Conservation (phyloP, 2,113 vertebrate species). For the Tenebrosternarchus preto region DNA sequence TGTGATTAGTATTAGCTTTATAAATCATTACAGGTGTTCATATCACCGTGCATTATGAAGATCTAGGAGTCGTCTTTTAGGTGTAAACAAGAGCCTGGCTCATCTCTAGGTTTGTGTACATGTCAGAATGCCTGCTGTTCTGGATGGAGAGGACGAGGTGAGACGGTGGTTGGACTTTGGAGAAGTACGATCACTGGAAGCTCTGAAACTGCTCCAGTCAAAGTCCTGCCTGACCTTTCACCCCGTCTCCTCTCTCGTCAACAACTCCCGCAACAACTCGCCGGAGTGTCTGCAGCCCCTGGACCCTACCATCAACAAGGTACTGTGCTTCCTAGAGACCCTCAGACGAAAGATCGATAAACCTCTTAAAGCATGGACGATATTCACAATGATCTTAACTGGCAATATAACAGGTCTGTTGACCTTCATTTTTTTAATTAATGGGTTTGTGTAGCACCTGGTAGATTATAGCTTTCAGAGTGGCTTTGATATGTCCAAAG, state of each 20-base stretch:
- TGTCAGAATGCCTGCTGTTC: constrained; percentile 91
- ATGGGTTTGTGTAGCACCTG: not conserved
- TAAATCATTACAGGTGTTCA: not conserved
- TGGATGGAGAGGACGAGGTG: constrained; percentile 90
- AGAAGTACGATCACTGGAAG: constrained; percentile 83
- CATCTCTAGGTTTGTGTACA: not conserved
- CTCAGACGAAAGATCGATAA: not conserved
- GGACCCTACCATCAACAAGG: constrained; percentile 76
- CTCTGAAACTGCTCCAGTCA: constrained; percentile 83
- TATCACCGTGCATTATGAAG: not conserved
- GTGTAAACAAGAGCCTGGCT: not conserved
- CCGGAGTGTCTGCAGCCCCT: constrained; percentile 83
- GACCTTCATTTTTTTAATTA: too few relatives aligned
- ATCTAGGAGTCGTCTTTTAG: not conserved
- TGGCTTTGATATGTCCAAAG: too few relatives aligned
- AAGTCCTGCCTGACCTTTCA: constrained; percentile 84
- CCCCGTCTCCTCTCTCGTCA: constrained; percentile 87
- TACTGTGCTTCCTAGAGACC: constrained; percentile 49
- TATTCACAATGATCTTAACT: too few relatives aligned
- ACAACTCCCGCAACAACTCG: constrained; percentile 83
- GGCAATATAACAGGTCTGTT: too few relatives aligned
- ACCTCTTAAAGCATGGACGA: too few relatives aligned
- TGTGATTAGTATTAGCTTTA: not conserved
- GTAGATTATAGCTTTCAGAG: too few relatives aligned
- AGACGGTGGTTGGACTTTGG: constrained; percentile 90